Conservation (phyloP, 92 coral and sea anemone genomes). For the Phymanthus crucifer region DNA sequence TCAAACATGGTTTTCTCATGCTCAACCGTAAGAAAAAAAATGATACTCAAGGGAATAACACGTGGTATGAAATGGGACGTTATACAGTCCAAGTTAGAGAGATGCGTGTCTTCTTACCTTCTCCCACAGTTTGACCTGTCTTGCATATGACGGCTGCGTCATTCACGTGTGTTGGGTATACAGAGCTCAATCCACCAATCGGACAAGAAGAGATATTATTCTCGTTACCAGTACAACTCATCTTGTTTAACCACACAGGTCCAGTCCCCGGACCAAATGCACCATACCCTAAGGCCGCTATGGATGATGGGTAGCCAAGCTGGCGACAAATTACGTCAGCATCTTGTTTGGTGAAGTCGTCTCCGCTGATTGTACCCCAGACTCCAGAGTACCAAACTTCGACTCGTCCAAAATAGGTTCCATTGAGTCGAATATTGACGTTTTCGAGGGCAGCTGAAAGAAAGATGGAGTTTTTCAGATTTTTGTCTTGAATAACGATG, state of each 20-base stretch:
- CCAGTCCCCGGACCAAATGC: constrained; percentile 53
- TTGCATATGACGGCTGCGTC: constrained; percentile 47
- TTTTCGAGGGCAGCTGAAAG: constrained; percentile 11
- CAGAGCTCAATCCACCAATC: constrained; percentile 29
- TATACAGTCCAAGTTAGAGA: neutral
- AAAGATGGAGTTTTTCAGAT: neutral
- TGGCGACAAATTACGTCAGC: constrained; percentile 62
- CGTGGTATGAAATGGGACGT: no score
- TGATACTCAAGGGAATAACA: no score
- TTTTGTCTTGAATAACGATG: no score
- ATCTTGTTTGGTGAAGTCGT: constrained; percentile 25
- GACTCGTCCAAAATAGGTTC: constrained; percentile 30
- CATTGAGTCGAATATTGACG: constrained; percentile 24
- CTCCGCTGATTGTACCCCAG: constrained; percentile 48
- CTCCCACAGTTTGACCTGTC: neutral
- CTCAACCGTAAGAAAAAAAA: no score
- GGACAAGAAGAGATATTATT: constrained; percentile 29
- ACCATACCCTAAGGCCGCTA: constrained; percentile 30
- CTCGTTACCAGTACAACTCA: constrained; percentile 52
- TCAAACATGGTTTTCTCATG: no score
- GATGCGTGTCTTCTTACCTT: constrained; percentile 16
- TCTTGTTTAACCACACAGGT: constrained; percentile 34
- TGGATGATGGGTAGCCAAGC: constrained; percentile 50
- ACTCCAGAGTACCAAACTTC: constrained; percentile 28
- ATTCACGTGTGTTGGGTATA: constrained; percentile 34